Evolutionary conservation across 2,888 invertebrate genomes (phyloP).

Genomic region (Augochlorella aurata): DNA sequence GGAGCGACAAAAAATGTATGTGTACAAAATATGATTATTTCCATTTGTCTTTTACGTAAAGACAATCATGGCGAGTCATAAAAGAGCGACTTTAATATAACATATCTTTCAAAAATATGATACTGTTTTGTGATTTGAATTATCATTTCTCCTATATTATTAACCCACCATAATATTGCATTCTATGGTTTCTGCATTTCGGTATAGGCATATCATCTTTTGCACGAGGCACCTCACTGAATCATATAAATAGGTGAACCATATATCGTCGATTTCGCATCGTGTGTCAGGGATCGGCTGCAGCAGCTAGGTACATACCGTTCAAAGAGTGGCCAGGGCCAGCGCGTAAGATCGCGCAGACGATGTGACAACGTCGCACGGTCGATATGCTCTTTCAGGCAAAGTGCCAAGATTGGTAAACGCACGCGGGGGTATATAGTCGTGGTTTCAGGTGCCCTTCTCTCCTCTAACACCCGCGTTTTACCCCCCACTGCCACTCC

Average conservation of each 20-base stretch:
- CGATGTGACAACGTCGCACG: conserved; percentile 81
- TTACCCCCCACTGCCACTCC: conserved; percentile 60
- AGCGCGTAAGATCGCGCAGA: conserved; percentile 72
- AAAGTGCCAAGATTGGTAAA: conserved; percentile 82
- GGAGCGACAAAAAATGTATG: not conserved
- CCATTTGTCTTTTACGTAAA: not conserved
- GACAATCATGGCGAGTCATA: not conserved
- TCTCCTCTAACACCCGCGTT: conserved; percentile 59
- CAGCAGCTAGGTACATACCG: conserved; percentile 72
- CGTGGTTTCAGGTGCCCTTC: conserved; percentile 76
- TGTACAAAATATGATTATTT: not conserved
- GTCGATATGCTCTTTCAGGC: conserved; percentile 82
- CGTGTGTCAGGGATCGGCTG: conserved; percentile 71
- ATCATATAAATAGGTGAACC: conserved; percentile 53
- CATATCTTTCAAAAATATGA: not conserved
- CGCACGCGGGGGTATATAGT: conserved; percentile 75
- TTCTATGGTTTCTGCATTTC: not conserved
- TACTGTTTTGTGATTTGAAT: not conserved
- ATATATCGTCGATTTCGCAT: conserved; percentile 63
- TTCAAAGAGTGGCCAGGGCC: conserved; percentile 73
- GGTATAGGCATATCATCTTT: not conserved
- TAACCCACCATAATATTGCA: not conserved
- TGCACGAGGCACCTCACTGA: conserved; percentile 34
- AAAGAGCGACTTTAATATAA: not conserved
- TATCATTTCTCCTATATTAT: not conserved